phyloP scores from a whole-genome alignment of 2,113 vertebrate species.

The Cololabis saira region DNA sequence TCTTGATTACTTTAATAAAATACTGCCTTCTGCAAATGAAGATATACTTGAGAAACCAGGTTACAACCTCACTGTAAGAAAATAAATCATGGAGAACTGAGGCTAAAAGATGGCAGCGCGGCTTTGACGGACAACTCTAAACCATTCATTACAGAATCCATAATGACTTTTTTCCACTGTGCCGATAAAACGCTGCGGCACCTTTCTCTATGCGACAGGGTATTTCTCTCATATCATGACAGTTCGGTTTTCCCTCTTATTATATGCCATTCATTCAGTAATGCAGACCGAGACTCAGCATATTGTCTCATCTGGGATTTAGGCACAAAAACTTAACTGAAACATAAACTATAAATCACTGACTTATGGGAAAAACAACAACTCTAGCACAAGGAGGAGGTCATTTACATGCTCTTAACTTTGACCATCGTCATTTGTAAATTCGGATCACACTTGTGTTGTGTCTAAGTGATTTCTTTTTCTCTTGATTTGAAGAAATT shows the following conservation, averaged over 20 bases:
- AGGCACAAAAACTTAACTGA: slow-evolving; percentile 4
- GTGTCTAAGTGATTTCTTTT: neutral
- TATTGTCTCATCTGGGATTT: neutral
- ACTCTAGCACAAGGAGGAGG: too few species aligned
- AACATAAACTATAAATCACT: too few species aligned
- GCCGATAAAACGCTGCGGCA: slow-evolving; percentile 36
- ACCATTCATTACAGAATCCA: slow-evolving; percentile 46
- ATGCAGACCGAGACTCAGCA: slow-evolving; percentile 16
- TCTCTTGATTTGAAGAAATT: neutral
- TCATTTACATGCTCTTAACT: neutral
- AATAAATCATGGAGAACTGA: slow-evolving; percentile 60
- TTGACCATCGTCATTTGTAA: too few species aligned
- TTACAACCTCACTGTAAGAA: slow-evolving; percentile 25
- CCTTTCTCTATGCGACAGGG: slow-evolving; percentile 29
- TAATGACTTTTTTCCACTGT: slow-evolving; percentile 50
- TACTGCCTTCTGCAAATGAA: neutral
- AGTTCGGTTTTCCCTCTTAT: slow-evolving; percentile 57
- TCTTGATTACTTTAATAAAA: slow-evolving; percentile 4
- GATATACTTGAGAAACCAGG: slow-evolving; percentile 14
- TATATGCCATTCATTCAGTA: slow-evolving; percentile 47
- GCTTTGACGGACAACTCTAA: slow-evolving; percentile 73
- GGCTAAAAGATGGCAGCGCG: slow-evolving; percentile 24
- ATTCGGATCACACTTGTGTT: too few species aligned
- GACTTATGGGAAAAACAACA: too few species aligned
- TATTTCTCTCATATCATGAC: slow-evolving; percentile 52